Evolutionary conservation across 2,888 invertebrate genomes (phyloP), one percentile per base, ranked within the genome.

Genomic region (Thymelicus sylvestris): DNA sequence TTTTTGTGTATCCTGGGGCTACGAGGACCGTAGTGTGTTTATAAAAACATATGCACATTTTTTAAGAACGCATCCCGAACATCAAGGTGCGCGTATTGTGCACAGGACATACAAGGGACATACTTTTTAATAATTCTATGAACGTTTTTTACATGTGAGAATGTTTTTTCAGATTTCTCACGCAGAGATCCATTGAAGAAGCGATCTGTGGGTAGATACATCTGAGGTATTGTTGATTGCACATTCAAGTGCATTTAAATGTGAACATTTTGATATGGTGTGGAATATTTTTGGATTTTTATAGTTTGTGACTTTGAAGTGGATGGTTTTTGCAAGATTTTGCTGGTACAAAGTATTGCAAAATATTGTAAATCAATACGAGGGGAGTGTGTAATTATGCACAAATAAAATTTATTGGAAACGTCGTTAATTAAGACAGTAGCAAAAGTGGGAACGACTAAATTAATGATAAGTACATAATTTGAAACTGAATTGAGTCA

Each of bases 171-270:
- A 87, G 80, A 81, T 92, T 93, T 93, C 93, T 93, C 93, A 93
- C 93, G 93, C 93, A 91, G 87, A 79, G 85, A 77, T 75, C 86
- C 79, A 87, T 92, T 90, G 86, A 89, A 79, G 79, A 80, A 75
- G 78, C 81, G 93, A 93, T 93, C 92, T 93, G 93, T 92, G 93
- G 93, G 92, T 91, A 93, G 93, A 93, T 93, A 92, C 92, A 91
- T 93, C 91, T 88, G 88, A 78, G 77, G 80, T 80, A 83, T 88
- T 88, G 85, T 87, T 81, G 80, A 78, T 82, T 83, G 81, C 84
- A 85, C 84, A 85, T 86, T 85, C 85, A 82, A 87, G 83, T 86
- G 86, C 82, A 85, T 83, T 85, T 82, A 83, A 86, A 86, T 83
- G 75, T 69, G 72, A 76, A 78, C 82, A 79, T 67, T 77, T 68